These are phyloP conservation scores for Chaunax sp. DNA, from an alignment of 2,797 vertebrate species.

Conservation along the genomic window DNA sequence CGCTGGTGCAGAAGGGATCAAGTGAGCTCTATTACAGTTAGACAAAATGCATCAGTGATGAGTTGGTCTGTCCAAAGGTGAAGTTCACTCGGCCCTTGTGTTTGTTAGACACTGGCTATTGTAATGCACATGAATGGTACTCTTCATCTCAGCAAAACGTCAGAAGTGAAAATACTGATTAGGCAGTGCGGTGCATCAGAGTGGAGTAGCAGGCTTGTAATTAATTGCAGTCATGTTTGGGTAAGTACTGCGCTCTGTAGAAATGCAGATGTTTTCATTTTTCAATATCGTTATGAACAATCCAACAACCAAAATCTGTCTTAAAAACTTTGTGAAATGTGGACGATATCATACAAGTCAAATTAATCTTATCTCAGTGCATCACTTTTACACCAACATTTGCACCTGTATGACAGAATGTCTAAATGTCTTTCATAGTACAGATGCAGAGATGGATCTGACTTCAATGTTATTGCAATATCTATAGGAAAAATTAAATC, in stretches of 20 bases:
- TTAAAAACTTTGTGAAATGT: constrained; percentile 6
- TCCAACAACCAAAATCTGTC: background rate
- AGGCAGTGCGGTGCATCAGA: background rate
- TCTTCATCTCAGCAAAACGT: background rate
- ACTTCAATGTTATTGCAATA: too few relatives aligned
- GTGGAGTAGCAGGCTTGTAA: constrained; percentile 8
- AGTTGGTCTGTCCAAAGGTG: constrained; percentile 30
- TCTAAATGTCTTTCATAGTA: background rate
- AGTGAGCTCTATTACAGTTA: constrained; percentile 61
- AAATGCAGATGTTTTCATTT: background rate
- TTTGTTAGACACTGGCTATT: constrained; percentile 13
- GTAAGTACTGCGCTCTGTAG: background rate
- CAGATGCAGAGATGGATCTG: background rate
- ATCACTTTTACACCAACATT: background rate
- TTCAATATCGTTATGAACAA: background rate
- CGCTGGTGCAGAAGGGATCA: constrained; percentile 58
- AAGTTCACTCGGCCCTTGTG: constrained; percentile 14
- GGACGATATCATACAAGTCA: background rate
- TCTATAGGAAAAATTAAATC: too few relatives aligned
- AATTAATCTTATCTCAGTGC: background rate
- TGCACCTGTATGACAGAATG: background rate
- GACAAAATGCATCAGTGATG: constrained; percentile 47
- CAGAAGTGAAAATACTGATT: constrained; percentile 3
- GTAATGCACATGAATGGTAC: constrained; percentile 10
- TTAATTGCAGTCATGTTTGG: constrained; percentile 10